Evolutionary conservation across 2,797 vertebrate genomes (phyloP).

Genomic region (Crossoptilon crossoptilon): DNA sequence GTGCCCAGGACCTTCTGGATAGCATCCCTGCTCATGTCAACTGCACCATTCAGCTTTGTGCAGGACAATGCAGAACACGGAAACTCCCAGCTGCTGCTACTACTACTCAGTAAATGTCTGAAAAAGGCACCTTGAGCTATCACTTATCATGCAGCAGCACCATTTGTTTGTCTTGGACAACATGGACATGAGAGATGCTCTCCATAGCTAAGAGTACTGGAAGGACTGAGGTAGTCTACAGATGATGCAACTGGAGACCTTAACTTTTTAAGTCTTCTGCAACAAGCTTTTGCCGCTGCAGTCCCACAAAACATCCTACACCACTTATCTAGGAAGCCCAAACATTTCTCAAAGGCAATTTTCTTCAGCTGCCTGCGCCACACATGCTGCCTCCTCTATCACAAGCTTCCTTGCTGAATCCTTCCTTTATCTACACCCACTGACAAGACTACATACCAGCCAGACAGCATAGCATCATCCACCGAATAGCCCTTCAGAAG

Average conservation of each 20-base stretch:
- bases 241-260: not conserved
- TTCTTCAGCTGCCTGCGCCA: not conserved
- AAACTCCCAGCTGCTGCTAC: not conserved
- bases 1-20: too few relatives aligned
- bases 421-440: not conserved
- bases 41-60: too few relatives aligned
- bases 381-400: not conserved
- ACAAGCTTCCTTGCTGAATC: not conserved
- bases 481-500: not conserved
- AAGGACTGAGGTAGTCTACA: not conserved
- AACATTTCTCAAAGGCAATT: not conserved
- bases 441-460: not conserved
- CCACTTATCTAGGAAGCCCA: not conserved
- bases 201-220: not conserved
- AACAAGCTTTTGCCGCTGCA: not conserved
- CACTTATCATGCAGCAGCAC: not conserved
- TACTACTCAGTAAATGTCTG: not conserved
- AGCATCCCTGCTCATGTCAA: too few relatives aligned
- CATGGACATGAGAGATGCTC: accelerated
- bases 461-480: accelerated
- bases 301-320: not conserved
- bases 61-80: not conserved
- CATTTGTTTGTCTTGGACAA: not conserved
- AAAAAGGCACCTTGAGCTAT: not conserved
- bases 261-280: not conserved